phyloP scores from a whole-genome alignment of 2,113 vertebrate genomes.

The Strix uralensis region DNA sequence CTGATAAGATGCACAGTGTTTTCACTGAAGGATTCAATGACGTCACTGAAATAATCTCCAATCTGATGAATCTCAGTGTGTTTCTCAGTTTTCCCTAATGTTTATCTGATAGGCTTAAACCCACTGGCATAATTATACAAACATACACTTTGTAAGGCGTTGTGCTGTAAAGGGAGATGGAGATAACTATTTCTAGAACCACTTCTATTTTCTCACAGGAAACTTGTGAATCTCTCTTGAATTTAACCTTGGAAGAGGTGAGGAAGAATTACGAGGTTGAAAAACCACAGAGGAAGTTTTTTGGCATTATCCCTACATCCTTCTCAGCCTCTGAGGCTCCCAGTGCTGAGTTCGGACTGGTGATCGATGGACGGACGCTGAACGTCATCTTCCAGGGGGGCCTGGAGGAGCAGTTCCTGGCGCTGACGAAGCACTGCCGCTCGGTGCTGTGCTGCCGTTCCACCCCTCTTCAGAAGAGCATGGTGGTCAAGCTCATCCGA shows the following conservation, averaged over 20 bases:
- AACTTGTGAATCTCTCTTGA: slow-evolving; percentile 83
- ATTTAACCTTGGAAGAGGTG: slow-evolving; percentile 84
- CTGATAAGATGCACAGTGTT: neutral
- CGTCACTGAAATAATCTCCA: neutral
- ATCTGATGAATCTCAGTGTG: neutral
- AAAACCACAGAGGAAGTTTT: slow-evolving; percentile 18
- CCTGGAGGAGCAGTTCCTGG: slow-evolving; percentile 83
- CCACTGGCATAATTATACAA: neutral
- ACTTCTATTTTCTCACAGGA: slow-evolving; percentile 70
- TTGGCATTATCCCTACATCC: slow-evolving; percentile 11
- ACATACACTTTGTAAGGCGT: neutral
- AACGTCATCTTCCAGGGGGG: slow-evolving; percentile 76
- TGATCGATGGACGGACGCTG: slow-evolving; percentile 85
- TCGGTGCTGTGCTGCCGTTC: slow-evolving; percentile 89
- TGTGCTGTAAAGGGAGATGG: neutral
- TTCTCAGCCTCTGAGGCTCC: neutral
- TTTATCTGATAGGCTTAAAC: neutral
- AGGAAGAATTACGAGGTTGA: slow-evolving; percentile 53
- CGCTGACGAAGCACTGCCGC: slow-evolving; percentile 76
- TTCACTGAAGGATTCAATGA: neutral
- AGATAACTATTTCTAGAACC: neutral
- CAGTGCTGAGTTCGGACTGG: slow-evolving; percentile 75
- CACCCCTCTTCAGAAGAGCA: slow-evolving; percentile 90
- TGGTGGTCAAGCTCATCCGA: slow-evolving; percentile 83
- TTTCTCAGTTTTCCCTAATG: neutral